Base-by-base conservation (phyloP, 2,113 vertebrate species). In the Nothocercus julius region DNA sequence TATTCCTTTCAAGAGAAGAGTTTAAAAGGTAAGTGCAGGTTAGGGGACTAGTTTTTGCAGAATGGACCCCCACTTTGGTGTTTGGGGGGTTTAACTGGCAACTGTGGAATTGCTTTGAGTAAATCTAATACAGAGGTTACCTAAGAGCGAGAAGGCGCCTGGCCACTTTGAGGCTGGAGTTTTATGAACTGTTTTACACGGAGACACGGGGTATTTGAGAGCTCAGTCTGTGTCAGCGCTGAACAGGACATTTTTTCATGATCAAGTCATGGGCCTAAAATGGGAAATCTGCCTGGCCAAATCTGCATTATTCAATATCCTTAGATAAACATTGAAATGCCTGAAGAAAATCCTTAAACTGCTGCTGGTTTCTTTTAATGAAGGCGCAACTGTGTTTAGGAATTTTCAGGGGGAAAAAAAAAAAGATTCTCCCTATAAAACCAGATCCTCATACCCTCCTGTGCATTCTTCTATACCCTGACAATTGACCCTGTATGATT, bases 211-310 rank as follows among this genome's bases (percentile, higher is more conserved):
- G 38, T 81, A 73, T 78, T 42, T 79, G 73, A 84, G 89, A 68
- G 56, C 56, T 82, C 51, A 21, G 21, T 59, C 11, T 59, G 32
- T 93, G 69, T 90, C 58, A 53, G 61, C 24, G 81, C 59, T n/a
- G 56, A 86, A 56, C 54, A 78, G 81, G 58, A 92, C 94, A 94
- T 95, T 79, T 96, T 94, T 95, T 89, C 58, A 38, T 11, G 3
- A 68, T 94, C 90, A 89, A 53, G 70, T 97, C 92, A 96, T 64
- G 30, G 53, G 28, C 74, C 92, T 83, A 78, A 82, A 78, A 68
- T 0, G 38, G 56, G 64, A 95, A 94, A 47, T 79, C 69, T 61
- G 79, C 47, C 73, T 79, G 73, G 53, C 53, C 56, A 82, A 92
- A 53, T 61, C 58, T 86, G 62, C 68, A 30, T 86, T 92, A 92